Base-by-base conservation (phyloP, 1,140 invertebrate species). In the Zaprionus ornatus region DNA sequence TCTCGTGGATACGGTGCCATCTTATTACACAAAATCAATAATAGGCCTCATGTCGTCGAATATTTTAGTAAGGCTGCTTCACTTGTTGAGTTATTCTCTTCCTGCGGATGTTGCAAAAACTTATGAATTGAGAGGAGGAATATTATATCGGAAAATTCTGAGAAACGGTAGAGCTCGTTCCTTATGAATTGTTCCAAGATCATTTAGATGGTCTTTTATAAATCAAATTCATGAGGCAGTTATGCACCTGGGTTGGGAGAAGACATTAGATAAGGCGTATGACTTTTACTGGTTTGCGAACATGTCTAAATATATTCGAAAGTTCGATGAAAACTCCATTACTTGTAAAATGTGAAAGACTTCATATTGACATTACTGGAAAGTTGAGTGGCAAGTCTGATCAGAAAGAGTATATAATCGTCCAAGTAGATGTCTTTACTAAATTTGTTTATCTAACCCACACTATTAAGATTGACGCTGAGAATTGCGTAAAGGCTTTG, bases 161-260 rank as follows among this genome's bases (percentile, higher is more conserved):
- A 52, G 56, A 37, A 72, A 61, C 25, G 27, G 56, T 15, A 72
- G 45, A 52, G 55, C 19, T 21, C 12, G 45, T 19, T 74, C 29
- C 9, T 29, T 73, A 61, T 27, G 56, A 56, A 62, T 77, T 23
- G 50, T 76, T 27, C 56, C 62, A 13, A 35, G 23, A 21, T n/a
- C 37, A 19, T 64, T 69, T 21, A 69, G 35, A 40, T 74, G 65
- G 71, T 69, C 70, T 4, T 59, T 77, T 5, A 64, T 74, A 32
- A 74, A 74, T 10, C 59, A 37, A 10, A 25, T 74, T 12, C 59
- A 64, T 27, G 56, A 73, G 17, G 27, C 37, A 10, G 19, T 74
- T 10, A 74, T 77, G 63, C 54, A 74, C 21, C 32, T 67, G 21
- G 62, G 40, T 7, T 66, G 62, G 56, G 32, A 66, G 45, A 75